These are phyloP conservation scores for Melanotaenia duboulayi DNA, from an alignment of 2,113 vertebrate genomes.

Conservation along the genomic window DNA sequence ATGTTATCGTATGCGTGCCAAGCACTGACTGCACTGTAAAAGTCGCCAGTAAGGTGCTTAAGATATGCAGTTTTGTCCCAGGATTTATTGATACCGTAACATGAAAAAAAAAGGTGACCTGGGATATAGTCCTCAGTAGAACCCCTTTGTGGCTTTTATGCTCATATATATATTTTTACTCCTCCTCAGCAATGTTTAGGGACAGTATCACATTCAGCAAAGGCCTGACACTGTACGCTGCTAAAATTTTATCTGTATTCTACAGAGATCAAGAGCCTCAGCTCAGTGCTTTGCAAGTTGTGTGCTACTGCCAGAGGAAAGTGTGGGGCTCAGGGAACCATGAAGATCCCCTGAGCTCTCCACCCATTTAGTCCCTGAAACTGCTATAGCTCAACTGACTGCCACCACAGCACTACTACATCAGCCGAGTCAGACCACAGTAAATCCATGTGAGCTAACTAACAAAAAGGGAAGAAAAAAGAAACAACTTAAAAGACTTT, in stretches of 20 bases:
- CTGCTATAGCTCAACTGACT: constrained; percentile 57
- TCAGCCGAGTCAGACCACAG: constrained; percentile 35
- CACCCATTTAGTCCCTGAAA: constrained; percentile 51
- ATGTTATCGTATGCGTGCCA: constrained; percentile 82
- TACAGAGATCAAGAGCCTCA: constrained; percentile 72
- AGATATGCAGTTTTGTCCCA: constrained; percentile 79
- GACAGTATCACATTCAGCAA: constrained; percentile 54
- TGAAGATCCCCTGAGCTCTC: constrained; percentile 59
- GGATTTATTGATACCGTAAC: constrained; percentile 81
- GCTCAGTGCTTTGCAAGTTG: constrained; percentile 67
- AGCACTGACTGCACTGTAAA: constrained; percentile 76
- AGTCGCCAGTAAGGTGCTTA: constrained; percentile 83
- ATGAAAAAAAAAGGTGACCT: constrained; percentile 76
- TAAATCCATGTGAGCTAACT: constrained; percentile 57
- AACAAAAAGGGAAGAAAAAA: constrained; percentile 28
- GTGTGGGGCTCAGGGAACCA: constrained; percentile 69
- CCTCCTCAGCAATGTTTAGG: constrained; percentile 76
- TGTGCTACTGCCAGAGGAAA: constrained; percentile 66
- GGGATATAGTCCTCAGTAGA: constrained; percentile 68
- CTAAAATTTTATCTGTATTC: constrained; percentile 74
- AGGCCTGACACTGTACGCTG: constrained; percentile 62
- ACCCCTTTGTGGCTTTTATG: constrained; percentile 60
- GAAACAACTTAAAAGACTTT: constrained; percentile 68
- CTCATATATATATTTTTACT: constrained; percentile 70
- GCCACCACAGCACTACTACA: constrained; percentile 35